These are phyloP conservation scores for Pardosa pseudoannulata DNA, from an alignment of 2,888 invertebrate genomes.

Conservation along the genomic window DNA sequence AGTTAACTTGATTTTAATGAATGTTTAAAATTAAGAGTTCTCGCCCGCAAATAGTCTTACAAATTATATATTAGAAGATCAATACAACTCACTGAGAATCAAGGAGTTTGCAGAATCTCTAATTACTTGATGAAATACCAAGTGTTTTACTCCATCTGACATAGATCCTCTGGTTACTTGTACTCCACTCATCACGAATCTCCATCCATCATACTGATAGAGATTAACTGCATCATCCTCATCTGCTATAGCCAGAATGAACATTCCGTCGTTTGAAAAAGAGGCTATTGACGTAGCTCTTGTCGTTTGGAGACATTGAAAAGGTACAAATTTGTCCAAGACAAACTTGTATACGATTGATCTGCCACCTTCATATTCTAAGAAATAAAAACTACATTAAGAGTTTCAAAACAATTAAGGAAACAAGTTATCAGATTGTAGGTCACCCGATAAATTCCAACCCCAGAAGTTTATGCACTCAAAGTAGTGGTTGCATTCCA, in stretches of 20 bases:
- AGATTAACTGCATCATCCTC: conserved; percentile 58
- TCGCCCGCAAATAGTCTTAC: too few species aligned
- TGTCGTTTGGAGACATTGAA: conserved; percentile 66
- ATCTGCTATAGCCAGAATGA: conserved; percentile 67
- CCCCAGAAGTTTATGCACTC: too few species aligned
- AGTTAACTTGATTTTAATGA: too few species aligned
- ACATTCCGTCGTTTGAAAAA: conserved; percentile 33
- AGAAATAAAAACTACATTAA: too few species aligned
- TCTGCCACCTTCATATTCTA: background rate
- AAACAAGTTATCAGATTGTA: too few species aligned
- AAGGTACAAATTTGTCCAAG: conserved; percentile 71
- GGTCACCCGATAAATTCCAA: too few species aligned
- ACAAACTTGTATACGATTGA: conserved; percentile 72
- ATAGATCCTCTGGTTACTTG: conserved; percentile 62
- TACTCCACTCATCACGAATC: conserved; percentile 60
- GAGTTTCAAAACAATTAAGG: too few species aligned
- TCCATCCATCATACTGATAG: conserved; percentile 73
- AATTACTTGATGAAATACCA: conserved; percentile 34
- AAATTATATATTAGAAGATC: too few species aligned
- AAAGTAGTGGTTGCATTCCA: too few species aligned
- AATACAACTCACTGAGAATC: conserved; percentile 51
- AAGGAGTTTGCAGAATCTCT: background rate
- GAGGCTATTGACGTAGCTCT: conserved; percentile 61
- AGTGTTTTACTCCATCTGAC: conserved; percentile 48
- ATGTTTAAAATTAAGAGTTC: too few species aligned